Evolutionary conservation across 2,888 invertebrate species (phyloP), one percentile per base, ranked within the genome.

Genomic region (Aelia acuminata): DNA sequence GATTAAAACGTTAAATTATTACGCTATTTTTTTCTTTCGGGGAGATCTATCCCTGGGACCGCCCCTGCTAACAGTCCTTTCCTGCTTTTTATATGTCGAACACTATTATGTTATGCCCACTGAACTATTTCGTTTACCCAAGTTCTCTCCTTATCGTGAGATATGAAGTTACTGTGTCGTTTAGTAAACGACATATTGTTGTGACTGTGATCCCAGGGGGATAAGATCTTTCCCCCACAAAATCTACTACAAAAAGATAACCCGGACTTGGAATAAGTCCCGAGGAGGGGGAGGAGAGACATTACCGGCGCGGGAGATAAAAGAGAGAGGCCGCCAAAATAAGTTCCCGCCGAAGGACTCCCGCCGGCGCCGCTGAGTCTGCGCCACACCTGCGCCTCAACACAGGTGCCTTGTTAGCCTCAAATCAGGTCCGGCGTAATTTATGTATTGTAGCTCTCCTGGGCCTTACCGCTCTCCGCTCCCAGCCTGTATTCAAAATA

Each of bases 341-440:
- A 80, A 80, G 43, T 80, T 80, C 43, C 80, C 80, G 80, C 80
- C 80, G 43, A 80, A 80, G 43, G 80, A 43, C 80, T 43, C 80
- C 80, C 43, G n/a, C 80, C 80, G 80, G 80, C 80, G 80, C 80
- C 80, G 80, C 43, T 20, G 43, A 47, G 80, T 80, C 80, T 80
- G 26, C 80, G 80, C 80, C 80, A 80, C 80, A 80, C 80, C 80
- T 80, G 80, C 80, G 43, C 80, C n/a, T 7, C 35, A 15, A 43
- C 80, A 80, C 80, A 80, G 80, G 80, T 80, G 80, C 80, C 80
- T 80, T 80, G 80, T 80, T 80, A 80, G 80, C 80, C 80, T 80
- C 80, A 80, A 80, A 43, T 47, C 39, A 15, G 80, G 39, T 47
- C 80, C 80, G 35, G 15, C n/a, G 75, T 80, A 80, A 80, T 80